Percentiles rank a stretch among this genome's conserved stretches.
phyloP scores from a whole-genome alignment of 2,797 vertebrate species.

The Choloepus didactylus region DNA sequence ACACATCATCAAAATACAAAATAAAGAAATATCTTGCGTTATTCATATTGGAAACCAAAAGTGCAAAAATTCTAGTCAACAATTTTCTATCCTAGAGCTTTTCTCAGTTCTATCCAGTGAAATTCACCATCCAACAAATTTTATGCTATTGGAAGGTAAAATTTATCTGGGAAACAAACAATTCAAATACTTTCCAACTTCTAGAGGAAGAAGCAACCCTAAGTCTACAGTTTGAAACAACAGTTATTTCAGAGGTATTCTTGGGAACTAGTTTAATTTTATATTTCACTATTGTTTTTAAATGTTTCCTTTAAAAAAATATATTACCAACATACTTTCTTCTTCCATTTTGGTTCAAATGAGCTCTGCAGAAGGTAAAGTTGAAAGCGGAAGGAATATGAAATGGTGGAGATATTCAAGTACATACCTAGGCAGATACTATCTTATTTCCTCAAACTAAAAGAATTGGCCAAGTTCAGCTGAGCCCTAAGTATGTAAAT shows the following conservation, averaged over 20 bases:
- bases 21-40: neutral
- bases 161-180: neutral
- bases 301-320: neutral
- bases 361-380: neutral
- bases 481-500: neutral
- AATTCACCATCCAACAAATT: neutral
- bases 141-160: neutral
- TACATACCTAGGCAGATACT: neutral
- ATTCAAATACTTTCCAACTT: slow-evolving; percentile 7
- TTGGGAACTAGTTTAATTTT: slow-evolving; percentile 2
- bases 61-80: neutral
- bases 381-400: neutral
- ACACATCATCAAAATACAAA: neutral
- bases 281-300: slow-evolving; percentile 7
- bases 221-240: neutral
- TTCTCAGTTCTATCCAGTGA: neutral
- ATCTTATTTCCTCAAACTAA: neutral
- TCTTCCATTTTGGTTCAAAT: neutral
- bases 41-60: neutral
- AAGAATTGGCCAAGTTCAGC: neutral
- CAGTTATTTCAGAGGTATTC: neutral
- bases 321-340: neutral
- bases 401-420: neutral
- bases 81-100: neutral
- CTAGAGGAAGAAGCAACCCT: neutral